Percentiles rank a stretch among this genome's conserved stretches.
Evolutionary conservation across 2,888 invertebrate genomes (phyloP).

Genomic region (Clusia tigrina): DNA sequence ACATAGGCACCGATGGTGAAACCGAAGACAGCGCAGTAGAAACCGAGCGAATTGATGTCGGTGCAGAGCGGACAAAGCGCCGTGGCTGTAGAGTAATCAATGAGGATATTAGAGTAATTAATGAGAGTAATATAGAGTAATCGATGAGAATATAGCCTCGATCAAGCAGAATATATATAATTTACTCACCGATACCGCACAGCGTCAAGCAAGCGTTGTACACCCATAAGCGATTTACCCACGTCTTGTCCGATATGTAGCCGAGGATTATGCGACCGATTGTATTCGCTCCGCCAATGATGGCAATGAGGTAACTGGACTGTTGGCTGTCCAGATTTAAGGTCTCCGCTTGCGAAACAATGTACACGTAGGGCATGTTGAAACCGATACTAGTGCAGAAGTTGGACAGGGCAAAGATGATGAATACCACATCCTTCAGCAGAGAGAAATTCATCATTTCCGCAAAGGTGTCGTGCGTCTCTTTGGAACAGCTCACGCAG

Average conservation of each 20-base stretch:
- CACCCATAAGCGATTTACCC: slow-evolving; percentile 88
- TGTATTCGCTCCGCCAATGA: slow-evolving; percentile 88
- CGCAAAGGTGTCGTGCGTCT: slow-evolving; percentile 75
- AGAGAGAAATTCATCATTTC: slow-evolving; percentile 89
- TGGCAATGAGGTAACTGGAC: slow-evolving; percentile 77
- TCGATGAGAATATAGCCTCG: neutral
- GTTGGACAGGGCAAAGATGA: slow-evolving; percentile 91
- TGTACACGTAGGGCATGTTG: slow-evolving; percentile 91
- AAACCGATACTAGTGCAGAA: slow-evolving; percentile 89
- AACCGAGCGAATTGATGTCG: slow-evolving; percentile 75
- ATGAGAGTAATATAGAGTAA: neutral
- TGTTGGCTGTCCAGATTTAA: slow-evolving; percentile 68
- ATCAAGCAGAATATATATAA: neutral
- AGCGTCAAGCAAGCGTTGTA: slow-evolving; percentile 89
- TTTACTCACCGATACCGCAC: slow-evolving; percentile 82
- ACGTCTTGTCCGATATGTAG: slow-evolving; percentile 85
- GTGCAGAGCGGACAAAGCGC: slow-evolving; percentile 79
- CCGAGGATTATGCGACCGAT: slow-evolving; percentile 89
- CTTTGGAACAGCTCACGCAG: slow-evolving; percentile 73
- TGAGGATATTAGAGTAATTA: neutral
- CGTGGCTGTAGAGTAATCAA: slow-evolving; percentile 71
- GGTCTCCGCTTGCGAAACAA: slow-evolving; percentile 76
- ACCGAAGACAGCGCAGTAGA: slow-evolving; percentile 84
- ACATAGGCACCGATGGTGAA: slow-evolving; percentile 95
- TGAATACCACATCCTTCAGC: slow-evolving; percentile 84